Percentiles rank a stretch among this genome's conserved stretches.
phyloP scores from a whole-genome alignment of 2,888 invertebrate species.

The Tetheella fluctuosa region DNA sequence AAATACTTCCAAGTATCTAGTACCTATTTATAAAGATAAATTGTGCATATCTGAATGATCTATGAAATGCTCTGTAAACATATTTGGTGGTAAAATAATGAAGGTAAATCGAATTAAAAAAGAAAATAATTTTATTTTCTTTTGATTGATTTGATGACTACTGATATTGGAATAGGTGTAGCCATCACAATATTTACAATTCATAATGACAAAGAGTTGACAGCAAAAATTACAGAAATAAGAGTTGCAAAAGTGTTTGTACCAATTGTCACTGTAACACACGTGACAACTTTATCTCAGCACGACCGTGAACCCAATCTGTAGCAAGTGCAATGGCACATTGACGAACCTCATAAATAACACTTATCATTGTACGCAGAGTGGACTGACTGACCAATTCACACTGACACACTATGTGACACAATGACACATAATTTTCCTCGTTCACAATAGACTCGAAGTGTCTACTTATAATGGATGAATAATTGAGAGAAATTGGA shows the following conservation, averaged over 20 bases:
- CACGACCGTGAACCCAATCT: conserved; percentile 77
- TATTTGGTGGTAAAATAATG: no score
- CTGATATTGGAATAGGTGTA: no score
- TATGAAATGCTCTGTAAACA: no score
- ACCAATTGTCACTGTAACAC: conserved; percentile 41
- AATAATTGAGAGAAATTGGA: conserved; percentile 52
- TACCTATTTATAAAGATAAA: background rate
- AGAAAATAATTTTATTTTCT: no score
- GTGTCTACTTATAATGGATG: conserved; percentile 38
- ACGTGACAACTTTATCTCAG: conserved; percentile 41
- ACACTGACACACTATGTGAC: conserved; percentile 40
- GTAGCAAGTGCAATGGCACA: conserved; percentile 76
- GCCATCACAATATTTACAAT: no score
- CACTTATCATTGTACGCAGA: conserved; percentile 68
- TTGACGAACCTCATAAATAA: conserved; percentile 73
- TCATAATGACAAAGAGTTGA: background rate
- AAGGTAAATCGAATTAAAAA: no score
- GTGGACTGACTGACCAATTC: conserved; percentile 61
- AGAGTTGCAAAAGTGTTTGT: conserved; percentile 21
- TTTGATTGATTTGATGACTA: no score
- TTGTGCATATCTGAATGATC: no score
- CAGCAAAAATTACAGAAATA: background rate
- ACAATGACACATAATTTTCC: background rate
- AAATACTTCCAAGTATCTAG: background rate
- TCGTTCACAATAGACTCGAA: conserved; percentile 14